These are phyloP conservation scores for Olivierus martensii DNA, from an alignment of 1,140 invertebrate genomes.

Conservation along the genomic window DNA sequence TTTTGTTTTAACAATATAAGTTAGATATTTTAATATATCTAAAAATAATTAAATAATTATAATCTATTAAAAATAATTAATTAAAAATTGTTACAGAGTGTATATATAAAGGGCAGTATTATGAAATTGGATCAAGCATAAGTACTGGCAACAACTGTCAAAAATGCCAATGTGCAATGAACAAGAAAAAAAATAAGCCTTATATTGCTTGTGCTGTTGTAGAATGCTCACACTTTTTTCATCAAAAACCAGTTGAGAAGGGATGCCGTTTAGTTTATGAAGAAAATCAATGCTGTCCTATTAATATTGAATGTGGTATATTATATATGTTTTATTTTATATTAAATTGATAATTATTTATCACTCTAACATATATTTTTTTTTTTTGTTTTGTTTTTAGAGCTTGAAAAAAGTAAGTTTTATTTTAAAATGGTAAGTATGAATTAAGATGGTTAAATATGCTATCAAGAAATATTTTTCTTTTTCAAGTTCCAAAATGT, in stretches of 20 bases:
- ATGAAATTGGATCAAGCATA: slow-evolving; percentile 13
- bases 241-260: slow-evolving; percentile 2
- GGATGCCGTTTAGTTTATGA: slow-evolving; percentile 16
- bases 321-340: background rate
- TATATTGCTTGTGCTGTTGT: slow-evolving; percentile 2
- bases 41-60: background rate
- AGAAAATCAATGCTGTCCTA: slow-evolving; percentile 14
- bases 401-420: too few relatives aligned
- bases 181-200: slow-evolving; percentile 7
- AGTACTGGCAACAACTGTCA: slow-evolving; percentile 8
- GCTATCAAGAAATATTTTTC: too few relatives aligned
- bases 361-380: too few relatives aligned
- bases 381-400: background rate
- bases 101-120: slow-evolving; percentile 10
- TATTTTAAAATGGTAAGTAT: too few relatives aligned
- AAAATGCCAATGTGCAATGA: slow-evolving; percentile 2
- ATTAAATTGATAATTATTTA: too few relatives aligned
- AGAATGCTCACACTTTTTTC: slow-evolving; percentile 17
- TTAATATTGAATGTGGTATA: slow-evolving; percentile 9
- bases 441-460: too few relatives aligned
- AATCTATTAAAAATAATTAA: background rate
- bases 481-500: slow-evolving; percentile 3
- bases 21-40: background rate
- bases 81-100: slow-evolving; percentile 14
- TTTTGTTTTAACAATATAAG: too few relatives aligned